Conservation (phyloP, 1,140 invertebrate species). For the Lethrus apterus region DNA sequence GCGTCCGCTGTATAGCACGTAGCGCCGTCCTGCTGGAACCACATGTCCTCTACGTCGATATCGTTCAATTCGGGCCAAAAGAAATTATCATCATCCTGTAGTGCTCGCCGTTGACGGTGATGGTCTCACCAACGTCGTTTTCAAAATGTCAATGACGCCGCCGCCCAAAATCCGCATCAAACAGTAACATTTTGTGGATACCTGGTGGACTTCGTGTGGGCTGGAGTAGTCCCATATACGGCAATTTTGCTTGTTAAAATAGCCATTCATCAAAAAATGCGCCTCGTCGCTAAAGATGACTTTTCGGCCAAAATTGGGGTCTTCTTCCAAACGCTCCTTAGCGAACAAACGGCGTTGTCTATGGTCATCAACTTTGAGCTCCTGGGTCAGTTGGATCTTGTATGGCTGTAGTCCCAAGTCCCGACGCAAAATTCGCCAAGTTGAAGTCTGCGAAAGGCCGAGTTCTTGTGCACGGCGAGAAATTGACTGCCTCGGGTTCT, state of each 20-base stretch:
- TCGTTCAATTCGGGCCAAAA: constrained; percentile 19
- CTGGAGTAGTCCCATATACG: constrained; percentile 17
- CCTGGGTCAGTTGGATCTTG: constrained; percentile 33
- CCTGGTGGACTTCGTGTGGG: constrained; percentile 8
- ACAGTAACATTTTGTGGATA: constrained; percentile 12
- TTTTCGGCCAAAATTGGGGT: constrained; percentile 27
- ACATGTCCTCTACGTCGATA: constrained; percentile 20
- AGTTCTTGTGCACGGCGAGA: constrained; percentile 23
- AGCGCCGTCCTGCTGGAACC: constrained; percentile 29
- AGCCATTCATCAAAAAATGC: constrained; percentile 34
- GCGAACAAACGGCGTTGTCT: constrained; percentile 28
- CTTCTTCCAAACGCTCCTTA: constrained; percentile 25
- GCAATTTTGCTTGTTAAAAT: constrained; percentile 39
- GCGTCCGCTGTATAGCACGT: constrained; percentile 20
- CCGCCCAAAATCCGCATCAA: constrained; percentile 12
- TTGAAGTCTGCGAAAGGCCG: constrained; percentile 19
- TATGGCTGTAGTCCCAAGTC: constrained; percentile 13
- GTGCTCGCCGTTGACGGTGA: constrained; percentile 6
- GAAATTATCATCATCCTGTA: constrained; percentile 16
- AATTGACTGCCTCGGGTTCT: constrained; percentile 23
- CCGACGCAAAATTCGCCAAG: constrained; percentile 22
- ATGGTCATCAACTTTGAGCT: constrained; percentile 32
- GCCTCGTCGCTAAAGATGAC: constrained; percentile 25
- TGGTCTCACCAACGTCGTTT: neutral
- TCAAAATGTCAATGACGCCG: constrained; percentile 10